Percentiles rank a stretch among this genome's conserved stretches.
phyloP scores from a whole-genome alignment of 2,888 invertebrate species.

The Pyrochroa serraticornis region DNA sequence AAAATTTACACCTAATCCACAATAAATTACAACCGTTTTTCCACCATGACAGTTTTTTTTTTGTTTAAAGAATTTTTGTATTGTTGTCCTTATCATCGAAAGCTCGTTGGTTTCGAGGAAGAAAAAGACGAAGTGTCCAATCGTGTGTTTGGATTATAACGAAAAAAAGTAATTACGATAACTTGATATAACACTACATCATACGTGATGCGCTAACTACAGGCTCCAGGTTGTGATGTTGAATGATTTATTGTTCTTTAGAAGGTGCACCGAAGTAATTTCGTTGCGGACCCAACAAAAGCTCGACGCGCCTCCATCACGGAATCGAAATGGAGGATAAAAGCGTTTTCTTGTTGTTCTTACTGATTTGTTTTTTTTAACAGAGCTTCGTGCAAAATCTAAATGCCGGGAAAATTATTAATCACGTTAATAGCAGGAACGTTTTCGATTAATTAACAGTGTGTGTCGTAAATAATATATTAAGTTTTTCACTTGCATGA shows the following conservation, averaged over 20 bases:
- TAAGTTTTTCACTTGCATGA: no score
- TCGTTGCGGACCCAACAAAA: slow-evolving; percentile 22
- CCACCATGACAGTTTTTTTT: slow-evolving; percentile 6
- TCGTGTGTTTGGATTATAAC: slow-evolving; percentile 30
- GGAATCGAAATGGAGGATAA: slow-evolving; percentile 24
- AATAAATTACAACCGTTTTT: slow-evolving; percentile 44
- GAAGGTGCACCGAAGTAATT: slow-evolving; percentile 40
- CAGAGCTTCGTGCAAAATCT: no score
- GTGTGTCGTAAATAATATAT: no score
- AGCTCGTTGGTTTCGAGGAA: not conserved
- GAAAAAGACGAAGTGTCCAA: slow-evolving; percentile 24
- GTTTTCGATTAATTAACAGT: no score
- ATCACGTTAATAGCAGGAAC: no score
- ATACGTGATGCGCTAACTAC: slow-evolving; percentile 55
- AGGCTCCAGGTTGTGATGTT: slow-evolving; percentile 42
- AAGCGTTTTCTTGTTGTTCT: slow-evolving; percentile 8
- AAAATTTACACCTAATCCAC: slow-evolving; percentile 49
- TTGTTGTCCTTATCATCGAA: not conserved
- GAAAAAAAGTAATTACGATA: slow-evolving; percentile 47
- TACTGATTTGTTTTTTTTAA: no score
- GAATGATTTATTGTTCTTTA: slow-evolving; percentile 49
- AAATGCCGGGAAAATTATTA: no score
- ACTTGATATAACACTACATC: slow-evolving; percentile 54
- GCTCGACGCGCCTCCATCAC: slow-evolving; percentile 27
- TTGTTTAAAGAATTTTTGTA: not conserved